Base-by-base conservation (phyloP, 2,888 invertebrate species). In the Phrixothrix hirtus region DNA sequence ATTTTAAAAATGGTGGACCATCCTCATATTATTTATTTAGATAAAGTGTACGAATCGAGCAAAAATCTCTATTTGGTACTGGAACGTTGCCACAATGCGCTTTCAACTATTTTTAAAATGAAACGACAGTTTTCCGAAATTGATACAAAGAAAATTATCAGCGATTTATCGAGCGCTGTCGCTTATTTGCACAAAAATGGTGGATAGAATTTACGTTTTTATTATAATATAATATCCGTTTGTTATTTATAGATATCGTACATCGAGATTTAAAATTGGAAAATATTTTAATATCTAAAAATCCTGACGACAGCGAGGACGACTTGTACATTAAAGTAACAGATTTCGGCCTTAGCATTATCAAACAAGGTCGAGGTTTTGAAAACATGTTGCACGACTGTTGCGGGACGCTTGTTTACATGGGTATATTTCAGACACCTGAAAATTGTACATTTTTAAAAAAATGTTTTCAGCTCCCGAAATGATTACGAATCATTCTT, bases 271-370 rank as follows among this genome's bases (percentile, higher is more conserved):
- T 79, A 41, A 79, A 78, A 64, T 62, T 78, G 60, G 78, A 79
- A 59, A 79, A 79, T 61, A 75, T 79, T 48, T 68, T 83, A 53
- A 67, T 82, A 11, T 75, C 77, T 45, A 69, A 71, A 32, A 78
- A 79, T 66, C 79, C 81, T 1, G 58, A 71, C 10, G 75, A 80
- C 62, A 64, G 67, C 2, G 56, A 63, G 2, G 79, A 81, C 60
- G 69, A 75, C 36, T 70, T 78, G 44, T 78, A 75, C 59, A 78
- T 82, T 34, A 82, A 82, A 76, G 71, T 83, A 34, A 78, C 79
- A 26, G 83, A 83, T 70, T 83, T 83, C 68, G 82, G 83, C 10
- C 68, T 83, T 55, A 80, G 81, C 54, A 77, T 78, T 26, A 76
- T 80, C 27, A 79, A 79, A 66, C 72, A 71, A 21, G 79, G 80